These are phyloP conservation scores for Phalera bucephala DNA, from an alignment of 2,888 invertebrate genomes.

Conservation along the genomic window DNA sequence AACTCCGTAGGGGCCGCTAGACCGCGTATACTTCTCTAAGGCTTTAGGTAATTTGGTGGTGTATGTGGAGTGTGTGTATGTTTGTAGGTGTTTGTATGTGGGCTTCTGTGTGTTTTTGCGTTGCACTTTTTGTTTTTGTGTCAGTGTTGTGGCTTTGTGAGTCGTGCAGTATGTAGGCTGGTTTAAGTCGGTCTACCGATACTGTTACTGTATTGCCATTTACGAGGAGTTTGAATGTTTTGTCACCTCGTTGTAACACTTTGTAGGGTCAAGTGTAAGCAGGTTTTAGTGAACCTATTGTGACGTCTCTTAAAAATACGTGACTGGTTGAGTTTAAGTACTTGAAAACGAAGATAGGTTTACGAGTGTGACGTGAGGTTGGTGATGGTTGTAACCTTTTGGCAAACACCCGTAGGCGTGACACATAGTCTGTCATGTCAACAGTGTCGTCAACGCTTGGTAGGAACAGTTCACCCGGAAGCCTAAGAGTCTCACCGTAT, in stretches of 20 bases:
- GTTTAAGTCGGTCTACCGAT: constrained; percentile 25
- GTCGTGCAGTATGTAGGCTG: constrained; percentile 22
- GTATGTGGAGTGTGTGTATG: too few relatives aligned
- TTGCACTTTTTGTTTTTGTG: too few relatives aligned
- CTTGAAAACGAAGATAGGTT: constrained; percentile 12
- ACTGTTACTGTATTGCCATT: constrained; percentile 6
- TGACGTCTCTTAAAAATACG: constrained; percentile 23
- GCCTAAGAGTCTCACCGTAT: constrained; percentile 7
- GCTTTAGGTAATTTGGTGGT: too few relatives aligned
- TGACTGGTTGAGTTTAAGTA: constrained; percentile 14
- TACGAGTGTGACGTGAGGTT: constrained; percentile 8
- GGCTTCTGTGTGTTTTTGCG: too few relatives aligned
- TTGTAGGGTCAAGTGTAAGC: constrained; percentile 8
- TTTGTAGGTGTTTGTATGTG: too few relatives aligned
- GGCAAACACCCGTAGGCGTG: neutral
- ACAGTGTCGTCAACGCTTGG: neutral
- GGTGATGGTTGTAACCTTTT: constrained; percentile 1
- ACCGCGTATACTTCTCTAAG: too few relatives aligned
- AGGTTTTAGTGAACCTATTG: constrained; percentile 11
- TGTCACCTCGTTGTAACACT: neutral
- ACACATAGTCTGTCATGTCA: neutral
- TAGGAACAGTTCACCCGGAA: constrained; percentile 5
- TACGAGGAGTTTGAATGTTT: constrained; percentile 3
- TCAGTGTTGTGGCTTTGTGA: too few relatives aligned
- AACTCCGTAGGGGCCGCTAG: too few relatives aligned